Evolutionary conservation across 2,113 vertebrate genomes (phyloP), one percentile per base, ranked within the genome.

Genomic region (Nothobranchius kuhntae): DNA sequence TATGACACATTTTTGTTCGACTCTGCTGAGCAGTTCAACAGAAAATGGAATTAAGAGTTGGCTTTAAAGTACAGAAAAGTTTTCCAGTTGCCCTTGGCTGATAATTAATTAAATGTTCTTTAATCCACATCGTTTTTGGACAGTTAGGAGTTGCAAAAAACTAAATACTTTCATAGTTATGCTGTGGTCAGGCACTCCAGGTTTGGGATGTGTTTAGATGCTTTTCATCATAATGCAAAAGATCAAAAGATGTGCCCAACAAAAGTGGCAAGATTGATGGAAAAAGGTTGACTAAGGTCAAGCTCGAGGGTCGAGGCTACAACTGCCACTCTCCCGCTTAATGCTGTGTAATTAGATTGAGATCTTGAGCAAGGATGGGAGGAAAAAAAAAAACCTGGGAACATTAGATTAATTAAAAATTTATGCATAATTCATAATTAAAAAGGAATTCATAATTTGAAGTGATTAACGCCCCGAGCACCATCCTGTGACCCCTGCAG

Each of bases 371-470:
- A 51, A 78, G 75, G 83, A 83, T 79, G 78, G 82, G 69, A 65
- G 75, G 10, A 38, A 14, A 24, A 45, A 44, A 44, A 87, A 90
- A 92, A 89, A 78, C 86, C 89, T 85, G 81, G 83, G 83, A 94
- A 92, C 90, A 91, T 93, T 92, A 91, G 90, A 92, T 93, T 92
- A 92, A 94, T 94, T 93, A 93, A 93, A 92, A 93, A 92, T 93
- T 59, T 88, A 93, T 94, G 92, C 92, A 93, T 93, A 93, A 94
- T 94, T 94, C 91, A 93, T 93, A 91, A 93, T 93, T 93, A 93
- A 93, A 92, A 92, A 91, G 86, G 91, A 93, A 92, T 93, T 90
- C 69, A 86, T 92, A 93, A 93, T 92, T 92, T 91, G 89, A 90
- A 90, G 92, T 92, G 89, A 92, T 93, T 91, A 93, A 88, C 84